Evolutionary conservation across 2,797 vertebrate genomes (phyloP).

Genomic region (Cottoperca gobio): DNA sequence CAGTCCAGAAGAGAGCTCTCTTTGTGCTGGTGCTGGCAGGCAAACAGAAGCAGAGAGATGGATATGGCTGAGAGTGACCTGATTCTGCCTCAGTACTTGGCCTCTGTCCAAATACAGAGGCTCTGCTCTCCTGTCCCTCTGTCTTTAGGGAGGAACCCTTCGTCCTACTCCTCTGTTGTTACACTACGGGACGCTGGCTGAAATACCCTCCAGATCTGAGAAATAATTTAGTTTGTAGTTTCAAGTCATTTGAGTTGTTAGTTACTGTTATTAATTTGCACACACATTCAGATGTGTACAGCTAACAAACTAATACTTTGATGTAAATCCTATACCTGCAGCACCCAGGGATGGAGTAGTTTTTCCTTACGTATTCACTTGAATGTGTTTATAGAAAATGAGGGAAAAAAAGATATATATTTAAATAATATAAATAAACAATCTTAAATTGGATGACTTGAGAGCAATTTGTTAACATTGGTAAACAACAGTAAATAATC

Average conservation of each 20-base stretch:
- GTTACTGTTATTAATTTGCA: not conserved
- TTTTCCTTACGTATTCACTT: not conserved
- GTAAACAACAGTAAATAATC: not conserved
- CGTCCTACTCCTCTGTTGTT: constrained; percentile 43
- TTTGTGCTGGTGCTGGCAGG: constrained; percentile 81
- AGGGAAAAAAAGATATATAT: no score
- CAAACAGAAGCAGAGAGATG: constrained; percentile 76
- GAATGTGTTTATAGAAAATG: not conserved
- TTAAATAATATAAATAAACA: no score
- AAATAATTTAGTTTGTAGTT: constrained; percentile 14
- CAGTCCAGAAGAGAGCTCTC: constrained; percentile 79
- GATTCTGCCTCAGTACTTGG: constrained; percentile 81
- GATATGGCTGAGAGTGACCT: constrained; percentile 83
- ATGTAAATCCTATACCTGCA: not conserved
- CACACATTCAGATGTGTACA: not conserved
- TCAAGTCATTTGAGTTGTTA: not conserved
- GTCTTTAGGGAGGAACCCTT: constrained; percentile 66
- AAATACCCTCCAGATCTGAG: constrained; percentile 31
- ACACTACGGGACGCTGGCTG: constrained; percentile 40
- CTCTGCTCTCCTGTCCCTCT: constrained; percentile 70
- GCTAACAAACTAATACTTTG: not conserved
- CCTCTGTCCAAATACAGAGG: constrained; percentile 73
- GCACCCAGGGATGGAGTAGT: not conserved
- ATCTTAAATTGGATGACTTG: not conserved
- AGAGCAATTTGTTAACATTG: not conserved